Evolutionary conservation across 2,888 invertebrate species (phyloP).

Genomic region (Caenorhabditis imperialis): DNA sequence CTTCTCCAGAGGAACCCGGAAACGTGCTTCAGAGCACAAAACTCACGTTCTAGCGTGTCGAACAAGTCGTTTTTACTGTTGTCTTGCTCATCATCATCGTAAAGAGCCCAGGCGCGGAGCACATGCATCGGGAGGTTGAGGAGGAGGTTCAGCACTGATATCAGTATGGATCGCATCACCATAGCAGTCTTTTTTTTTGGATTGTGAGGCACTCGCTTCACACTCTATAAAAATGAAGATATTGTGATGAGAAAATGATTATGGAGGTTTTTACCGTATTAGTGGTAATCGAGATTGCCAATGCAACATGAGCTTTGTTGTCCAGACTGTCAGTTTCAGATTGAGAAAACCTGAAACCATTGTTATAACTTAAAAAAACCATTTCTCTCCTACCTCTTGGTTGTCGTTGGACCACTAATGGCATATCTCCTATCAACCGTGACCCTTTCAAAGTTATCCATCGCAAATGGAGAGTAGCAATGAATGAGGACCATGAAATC

Average conservation of each 20-base stretch:
- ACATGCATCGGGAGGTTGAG: constrained; percentile 74
- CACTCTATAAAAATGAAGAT: constrained; percentile 11
- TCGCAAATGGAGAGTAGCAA: constrained; percentile 68
- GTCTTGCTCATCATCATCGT: too few species aligned
- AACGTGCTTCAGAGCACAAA: constrained; percentile 11
- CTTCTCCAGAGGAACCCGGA: constrained; percentile 23
- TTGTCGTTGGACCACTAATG: constrained; percentile 54
- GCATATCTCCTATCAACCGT: constrained; percentile 59
- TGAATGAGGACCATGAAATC: constrained; percentile 72
- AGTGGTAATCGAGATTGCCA: constrained; percentile 58
- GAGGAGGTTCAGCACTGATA: constrained; percentile 72
- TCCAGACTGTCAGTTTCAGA: constrained; percentile 38
- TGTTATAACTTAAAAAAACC: neutral
- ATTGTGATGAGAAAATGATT: too few species aligned
- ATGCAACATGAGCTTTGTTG: constrained; percentile 49
- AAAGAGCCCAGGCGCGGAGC: constrained; percentile 64
- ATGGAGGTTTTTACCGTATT: constrained; percentile 41
- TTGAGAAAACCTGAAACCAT: constrained; percentile 26
- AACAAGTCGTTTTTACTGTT: constrained; percentile 42
- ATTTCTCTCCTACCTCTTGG: constrained; percentile 18
- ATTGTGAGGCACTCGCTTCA: constrained; percentile 22
- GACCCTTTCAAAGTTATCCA: constrained; percentile 49
- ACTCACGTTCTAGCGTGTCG: constrained; percentile 60
- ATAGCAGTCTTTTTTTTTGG: constrained; percentile 64
- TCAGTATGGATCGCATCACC: constrained; percentile 71